phyloP scores from a whole-genome alignment of 1,140 invertebrate genomes.

The Magallana ariakensis region DNA sequence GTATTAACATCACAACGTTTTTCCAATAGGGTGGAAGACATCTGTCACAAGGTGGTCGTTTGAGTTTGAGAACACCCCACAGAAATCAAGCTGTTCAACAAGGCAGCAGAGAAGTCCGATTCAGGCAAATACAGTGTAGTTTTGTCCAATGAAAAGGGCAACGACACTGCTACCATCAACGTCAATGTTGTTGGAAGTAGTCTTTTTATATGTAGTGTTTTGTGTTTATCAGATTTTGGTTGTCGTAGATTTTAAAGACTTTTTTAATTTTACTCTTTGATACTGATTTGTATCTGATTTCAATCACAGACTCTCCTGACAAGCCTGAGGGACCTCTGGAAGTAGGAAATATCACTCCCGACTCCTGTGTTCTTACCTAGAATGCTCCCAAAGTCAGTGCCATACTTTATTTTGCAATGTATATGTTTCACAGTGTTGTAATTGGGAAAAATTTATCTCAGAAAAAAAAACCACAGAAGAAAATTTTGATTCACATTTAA shows the following conservation, averaged over 20 bases:
- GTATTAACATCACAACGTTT: not conserved
- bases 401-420: not conserved
- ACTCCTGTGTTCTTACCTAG: conserved; percentile 96
- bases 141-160: conserved; percentile 90
- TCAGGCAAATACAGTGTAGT: conserved; percentile 95
- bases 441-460: too few relatives aligned
- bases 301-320: conserved; percentile 87
- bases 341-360: conserved; percentile 95
- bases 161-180: conserved; percentile 92
- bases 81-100: conserved; percentile 87
- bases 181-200: conserved; percentile 87
- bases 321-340: conserved; percentile 94
- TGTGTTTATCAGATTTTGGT: not conserved
- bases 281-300: conserved; percentile 55
- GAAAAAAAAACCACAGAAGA: too few relatives aligned
- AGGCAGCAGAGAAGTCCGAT: conserved; percentile 92
- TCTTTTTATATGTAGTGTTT: not conserved
- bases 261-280: not conserved
- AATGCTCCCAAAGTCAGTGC: conserved; percentile 85
- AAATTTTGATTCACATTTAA: too few relatives aligned
- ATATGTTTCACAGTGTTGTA: too few relatives aligned
- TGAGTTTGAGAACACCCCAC: conserved; percentile 91
- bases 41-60: conserved; percentile 85
- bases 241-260: not conserved
- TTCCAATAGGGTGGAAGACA: conserved; percentile 30